A percentile compares a stretch with the other conserved stretches of the same genome.
phyloP scores from a whole-genome alignment of 1,140 invertebrate genomes.

The Cydia strobilella region DNA sequence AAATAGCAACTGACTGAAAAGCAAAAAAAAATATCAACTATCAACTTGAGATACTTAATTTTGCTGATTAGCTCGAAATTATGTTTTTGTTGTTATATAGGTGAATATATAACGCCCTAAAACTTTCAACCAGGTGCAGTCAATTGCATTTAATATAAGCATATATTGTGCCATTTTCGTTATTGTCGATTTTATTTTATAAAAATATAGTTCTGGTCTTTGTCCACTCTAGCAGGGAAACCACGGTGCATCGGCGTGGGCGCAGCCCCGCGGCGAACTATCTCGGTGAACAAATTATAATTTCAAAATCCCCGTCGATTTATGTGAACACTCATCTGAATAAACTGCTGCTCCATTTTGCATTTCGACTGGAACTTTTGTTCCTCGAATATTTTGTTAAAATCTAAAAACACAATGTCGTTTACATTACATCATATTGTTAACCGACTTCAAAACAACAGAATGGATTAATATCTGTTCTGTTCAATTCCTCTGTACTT shows the following conservation, averaged over 20 bases:
- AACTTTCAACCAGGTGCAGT: no score
- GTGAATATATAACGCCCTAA: no score
- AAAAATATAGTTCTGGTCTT: not conserved
- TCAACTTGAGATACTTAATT: no score
- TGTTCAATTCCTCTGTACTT: no score
- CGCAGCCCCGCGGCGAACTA: constrained; percentile 62
- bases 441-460: no score
- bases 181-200: not conserved
- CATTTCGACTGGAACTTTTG: constrained; percentile 43
- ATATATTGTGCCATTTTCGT: no score
- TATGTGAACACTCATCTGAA: constrained; percentile 71
- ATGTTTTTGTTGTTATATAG: no score
- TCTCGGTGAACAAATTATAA: constrained; percentile 72
- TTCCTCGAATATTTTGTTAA: constrained; percentile 36
- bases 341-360: constrained; percentile 67
- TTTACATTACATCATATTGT: not conserved
- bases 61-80: no score
- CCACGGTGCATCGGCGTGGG: constrained; percentile 48
- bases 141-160: no score
- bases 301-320: constrained; percentile 76
- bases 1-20: no score
- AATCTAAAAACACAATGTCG: not conserved
- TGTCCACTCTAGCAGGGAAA: not conserved
- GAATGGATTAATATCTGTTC: no score
- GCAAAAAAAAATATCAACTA: no score